Percentiles rank a stretch among this genome's conserved stretches.
Conservation (phyloP, 2,797 vertebrate genomes). For the Podarcis siculus region DNA sequence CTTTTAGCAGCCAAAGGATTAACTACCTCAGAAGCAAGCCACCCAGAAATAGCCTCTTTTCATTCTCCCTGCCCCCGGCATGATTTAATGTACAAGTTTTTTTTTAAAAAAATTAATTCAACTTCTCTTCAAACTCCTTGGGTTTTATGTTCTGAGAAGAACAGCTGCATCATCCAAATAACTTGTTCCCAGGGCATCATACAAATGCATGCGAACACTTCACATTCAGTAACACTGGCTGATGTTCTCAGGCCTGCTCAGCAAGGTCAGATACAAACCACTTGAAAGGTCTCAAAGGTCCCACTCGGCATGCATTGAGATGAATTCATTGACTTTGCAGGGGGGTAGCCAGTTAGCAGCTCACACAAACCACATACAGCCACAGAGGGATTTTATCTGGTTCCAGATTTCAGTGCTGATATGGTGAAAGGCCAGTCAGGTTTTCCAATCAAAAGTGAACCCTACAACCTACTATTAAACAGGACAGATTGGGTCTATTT, state of each 20-base stretch:
- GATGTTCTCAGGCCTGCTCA: neutral
- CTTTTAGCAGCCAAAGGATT: constrained; percentile 31
- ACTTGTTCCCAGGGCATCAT: neutral
- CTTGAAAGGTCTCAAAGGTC: constrained; percentile 25
- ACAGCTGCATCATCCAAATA: constrained; percentile 31
- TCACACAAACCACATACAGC: neutral
- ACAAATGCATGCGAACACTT: neutral
- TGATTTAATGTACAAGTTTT: constrained; percentile 29
- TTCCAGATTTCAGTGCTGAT: neutral
- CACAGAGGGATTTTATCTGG: neutral
- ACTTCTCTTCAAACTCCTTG: neutral
- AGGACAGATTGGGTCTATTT: neutral
- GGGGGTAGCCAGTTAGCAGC: neutral
- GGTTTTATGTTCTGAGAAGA: constrained; percentile 47
- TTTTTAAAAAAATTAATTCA: neutral
- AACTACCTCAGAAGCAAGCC: constrained; percentile 29
- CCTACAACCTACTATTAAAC: neutral
- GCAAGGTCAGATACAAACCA: constrained; percentile 45
- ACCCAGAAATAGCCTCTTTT: constrained; percentile 3
- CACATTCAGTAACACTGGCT: neutral
- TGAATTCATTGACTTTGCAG: neutral
- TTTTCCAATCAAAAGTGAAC: neutral
- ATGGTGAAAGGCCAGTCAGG: neutral
- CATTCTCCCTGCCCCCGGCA: neutral
- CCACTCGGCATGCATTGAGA: neutral